Percentiles rank a stretch among this genome's conserved stretches.
Evolutionary conservation across 2,113 vertebrate genomes (phyloP).

Genomic region (Fregetta grallaria): DNA sequence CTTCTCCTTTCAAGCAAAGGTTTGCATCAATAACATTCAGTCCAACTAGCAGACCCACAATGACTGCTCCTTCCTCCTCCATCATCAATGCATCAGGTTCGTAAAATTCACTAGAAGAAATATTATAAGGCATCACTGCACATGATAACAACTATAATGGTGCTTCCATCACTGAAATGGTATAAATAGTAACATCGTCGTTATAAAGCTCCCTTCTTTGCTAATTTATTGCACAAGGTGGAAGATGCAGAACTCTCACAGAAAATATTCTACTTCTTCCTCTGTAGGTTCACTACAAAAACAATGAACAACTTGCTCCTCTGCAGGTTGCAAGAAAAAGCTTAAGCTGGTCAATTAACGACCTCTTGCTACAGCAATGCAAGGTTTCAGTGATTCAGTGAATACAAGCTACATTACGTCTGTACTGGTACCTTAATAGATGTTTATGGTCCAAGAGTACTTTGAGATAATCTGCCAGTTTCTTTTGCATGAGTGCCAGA

Average conservation of each 20-base stretch:
- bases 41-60: slow-evolving; percentile 93
- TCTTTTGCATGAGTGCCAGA: slow-evolving; percentile 98
- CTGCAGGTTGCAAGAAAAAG: background rate
- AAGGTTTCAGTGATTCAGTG: background rate
- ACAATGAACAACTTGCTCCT: background rate
- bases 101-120: slow-evolving; percentile 90
- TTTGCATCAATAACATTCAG: slow-evolving; percentile 98
- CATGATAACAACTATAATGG: background rate
- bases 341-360: background rate
- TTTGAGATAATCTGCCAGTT: slow-evolving; percentile 94
- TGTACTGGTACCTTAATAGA: slow-evolving; percentile 82
- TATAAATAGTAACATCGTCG: background rate
- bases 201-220: background rate
- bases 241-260: background rate
- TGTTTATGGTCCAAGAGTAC: slow-evolving; percentile 89
- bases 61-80: slow-evolving; percentile 94
- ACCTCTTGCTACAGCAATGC: background rate
- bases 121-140: background rate
- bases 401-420: accelerated
- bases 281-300: background rate
- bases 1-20: slow-evolving; percentile 97
- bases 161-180: background rate
- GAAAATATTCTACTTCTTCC: background rate
- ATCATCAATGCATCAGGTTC: slow-evolving; percentile 90
- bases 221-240: background rate